Evolutionary conservation across 2,888 invertebrate genomes (phyloP).

Genomic region (Sminthurides aquaticus): DNA sequence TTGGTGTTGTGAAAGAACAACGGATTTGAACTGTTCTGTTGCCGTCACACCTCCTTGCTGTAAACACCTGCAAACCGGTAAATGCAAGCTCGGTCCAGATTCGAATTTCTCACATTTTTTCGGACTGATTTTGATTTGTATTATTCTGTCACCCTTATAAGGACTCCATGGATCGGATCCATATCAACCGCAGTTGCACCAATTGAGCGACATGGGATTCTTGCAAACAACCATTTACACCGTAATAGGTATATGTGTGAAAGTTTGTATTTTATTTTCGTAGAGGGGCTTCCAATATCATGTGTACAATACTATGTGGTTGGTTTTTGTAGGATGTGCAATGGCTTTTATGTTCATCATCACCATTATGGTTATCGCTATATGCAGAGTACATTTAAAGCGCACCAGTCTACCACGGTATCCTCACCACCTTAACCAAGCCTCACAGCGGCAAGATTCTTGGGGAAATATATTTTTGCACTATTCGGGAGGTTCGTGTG

Average conservation of each 20-base stretch:
- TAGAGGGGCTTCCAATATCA: too few relatives aligned
- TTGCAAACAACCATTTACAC: conserved; percentile 49
- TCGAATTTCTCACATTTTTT: too few relatives aligned
- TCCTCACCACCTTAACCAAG: conserved; percentile 34
- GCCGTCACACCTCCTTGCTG: conserved; percentile 50
- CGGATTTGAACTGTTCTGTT: conserved; percentile 49
- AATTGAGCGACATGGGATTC: conserved; percentile 47
- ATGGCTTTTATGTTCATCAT: conserved; percentile 50
- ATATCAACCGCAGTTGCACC: conserved; percentile 42
- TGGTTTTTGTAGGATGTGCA: conserved; percentile 47
- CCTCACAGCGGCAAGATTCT: conserved; percentile 28
- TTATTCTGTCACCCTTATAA: neutral
- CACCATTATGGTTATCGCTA: conserved; percentile 48
- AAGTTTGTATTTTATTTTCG: conserved; percentile 1
- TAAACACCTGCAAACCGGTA: conserved; percentile 39
- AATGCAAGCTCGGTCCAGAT: neutral
- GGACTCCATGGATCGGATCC: conserved; percentile 9
- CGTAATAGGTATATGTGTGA: conserved; percentile 45
- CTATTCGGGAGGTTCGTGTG: conserved; percentile 18
- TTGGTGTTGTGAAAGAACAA: conserved; percentile 50
- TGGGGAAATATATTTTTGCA: conserved; percentile 35
- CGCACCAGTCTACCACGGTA: conserved; percentile 45
- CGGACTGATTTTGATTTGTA: neutral
- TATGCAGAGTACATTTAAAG: conserved; percentile 49
- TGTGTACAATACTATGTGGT: too few relatives aligned